Conservation (phyloP, 1,140 invertebrate genomes). For the Lutraria rhynchaena region DNA sequence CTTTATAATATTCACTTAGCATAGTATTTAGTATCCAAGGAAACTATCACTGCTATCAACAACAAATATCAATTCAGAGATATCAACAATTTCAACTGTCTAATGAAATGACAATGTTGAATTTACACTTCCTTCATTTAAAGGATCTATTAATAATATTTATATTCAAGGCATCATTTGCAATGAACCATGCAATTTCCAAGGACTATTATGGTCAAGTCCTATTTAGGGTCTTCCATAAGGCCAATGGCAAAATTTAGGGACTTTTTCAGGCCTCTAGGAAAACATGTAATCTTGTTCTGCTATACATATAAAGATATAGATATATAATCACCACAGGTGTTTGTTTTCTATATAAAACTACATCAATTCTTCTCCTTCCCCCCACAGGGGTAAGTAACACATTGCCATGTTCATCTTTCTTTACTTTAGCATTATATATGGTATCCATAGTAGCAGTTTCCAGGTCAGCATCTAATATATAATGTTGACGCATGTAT, state of each 20-base stretch:
- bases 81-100: too few relatives aligned
- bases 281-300: neutral
- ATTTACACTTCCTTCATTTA: too few relatives aligned
- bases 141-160: too few relatives aligned
- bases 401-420: slow-evolving; percentile 61
- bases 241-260: too few relatives aligned
- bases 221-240: neutral
- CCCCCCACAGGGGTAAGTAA: slow-evolving; percentile 61
- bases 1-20: too few relatives aligned
- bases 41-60: too few relatives aligned
- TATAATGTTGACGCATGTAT: slow-evolving; percentile 59
- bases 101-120: too few relatives aligned
- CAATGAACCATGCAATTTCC: too few relatives aligned
- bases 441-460: slow-evolving; percentile 56
- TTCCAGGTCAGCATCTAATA: slow-evolving; percentile 65
- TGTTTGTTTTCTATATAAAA: slow-evolving; percentile 59
- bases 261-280: neutral
- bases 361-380: slow-evolving; percentile 66
- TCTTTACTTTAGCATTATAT: slow-evolving; percentile 47
- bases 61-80: too few relatives aligned
- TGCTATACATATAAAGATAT: neutral
- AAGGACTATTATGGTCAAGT: neutral
- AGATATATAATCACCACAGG: slow-evolving; percentile 64
- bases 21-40: too few relatives aligned
- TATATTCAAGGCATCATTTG: too few relatives aligned